Base-by-base conservation (phyloP, 1,140 invertebrate genomes). In the Cydia splendana region DNA sequence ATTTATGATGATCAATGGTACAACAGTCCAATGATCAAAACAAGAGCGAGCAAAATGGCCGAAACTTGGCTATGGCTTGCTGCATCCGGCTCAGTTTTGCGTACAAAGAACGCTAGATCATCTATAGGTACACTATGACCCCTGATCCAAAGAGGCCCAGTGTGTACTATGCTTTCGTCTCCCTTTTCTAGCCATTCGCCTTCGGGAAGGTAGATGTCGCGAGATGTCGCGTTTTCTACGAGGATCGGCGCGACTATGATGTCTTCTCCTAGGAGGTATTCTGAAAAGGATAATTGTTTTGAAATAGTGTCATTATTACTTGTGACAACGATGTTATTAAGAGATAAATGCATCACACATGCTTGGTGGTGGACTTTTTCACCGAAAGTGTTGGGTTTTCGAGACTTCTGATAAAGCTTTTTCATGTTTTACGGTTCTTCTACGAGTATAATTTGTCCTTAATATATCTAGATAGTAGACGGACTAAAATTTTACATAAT, bases 171-270 rank as follows among this genome's bases (percentile, higher is more conserved):
- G 65, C 79, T 76, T 24, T 85, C 78, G 2, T 81, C 93, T 6
- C 80, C 89, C 83, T 94, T 94, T 30, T 79, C 83, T 18, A 82
- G 71, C 96, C 96, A 96, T 18, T 73, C 81, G 30, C 96, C 96
- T 15, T 45, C 76, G 2, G 96, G 96, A 18, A 97, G 84, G 88
- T 96, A 97, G 74, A 97, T 94, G 79, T 96, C 93, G 45, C 96
- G 89, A 10, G 81, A 83, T 4, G 81, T 79, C 2, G 94, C 94
- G 6, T 94, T 95, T 90, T 96, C 86, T 42, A 94, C 90, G 24
- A 97, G 78, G 3, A 97, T 94, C 4, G 96, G 96, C 0, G 96
- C 96, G 2, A 96, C 95, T 2, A 97, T 84, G 28, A 96, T 93
- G 57, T 95, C 92, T 84, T 96, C 95, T 10, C 96, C 96, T 4